These are phyloP conservation scores for Acinonyx jubatus DNA, from an alignment of 2,113 vertebrate species.

Conservation along the genomic window DNA sequence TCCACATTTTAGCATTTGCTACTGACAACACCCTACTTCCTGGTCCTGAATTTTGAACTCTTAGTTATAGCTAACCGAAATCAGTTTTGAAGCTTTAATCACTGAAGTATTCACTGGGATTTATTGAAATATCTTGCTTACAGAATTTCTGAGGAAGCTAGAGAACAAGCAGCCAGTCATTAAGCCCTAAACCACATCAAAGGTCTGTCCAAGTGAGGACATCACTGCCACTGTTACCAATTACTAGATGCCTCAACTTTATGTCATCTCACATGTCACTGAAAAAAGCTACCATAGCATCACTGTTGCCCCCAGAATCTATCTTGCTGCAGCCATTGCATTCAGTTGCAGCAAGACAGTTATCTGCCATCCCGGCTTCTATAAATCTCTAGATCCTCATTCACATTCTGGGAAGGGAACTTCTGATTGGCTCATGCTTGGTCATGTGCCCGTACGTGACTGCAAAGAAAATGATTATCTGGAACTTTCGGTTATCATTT, in stretches of 20 bases:
- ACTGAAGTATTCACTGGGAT: not conserved
- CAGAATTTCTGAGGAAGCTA: not conserved
- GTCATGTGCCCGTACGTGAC: not conserved
- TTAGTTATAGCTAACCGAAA: not conserved
- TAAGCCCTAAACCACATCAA: not conserved
- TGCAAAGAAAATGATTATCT: conserved; percentile 9
- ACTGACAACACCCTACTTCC: not conserved
- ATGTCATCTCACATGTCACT: not conserved
- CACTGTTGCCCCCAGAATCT: not conserved
- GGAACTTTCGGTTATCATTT: not conserved
- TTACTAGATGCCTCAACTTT: not conserved
- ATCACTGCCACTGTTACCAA: not conserved
- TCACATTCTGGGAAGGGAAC: not conserved
- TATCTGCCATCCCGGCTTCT: not conserved
- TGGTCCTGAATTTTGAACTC: not conserved
- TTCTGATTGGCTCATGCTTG: not conserved
- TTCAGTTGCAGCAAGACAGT: not conserved
- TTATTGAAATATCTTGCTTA: not conserved
- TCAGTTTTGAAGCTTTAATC: not conserved
- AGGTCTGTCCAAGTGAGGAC: not conserved
- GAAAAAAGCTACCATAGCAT: not conserved
- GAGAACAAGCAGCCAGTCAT: not conserved
- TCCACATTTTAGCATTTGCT: not conserved
- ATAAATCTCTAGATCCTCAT: not conserved
- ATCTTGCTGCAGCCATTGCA: not conserved